Base-by-base conservation (phyloP, 2,888 invertebrate genomes). In the Oscheius sp. region DNA sequence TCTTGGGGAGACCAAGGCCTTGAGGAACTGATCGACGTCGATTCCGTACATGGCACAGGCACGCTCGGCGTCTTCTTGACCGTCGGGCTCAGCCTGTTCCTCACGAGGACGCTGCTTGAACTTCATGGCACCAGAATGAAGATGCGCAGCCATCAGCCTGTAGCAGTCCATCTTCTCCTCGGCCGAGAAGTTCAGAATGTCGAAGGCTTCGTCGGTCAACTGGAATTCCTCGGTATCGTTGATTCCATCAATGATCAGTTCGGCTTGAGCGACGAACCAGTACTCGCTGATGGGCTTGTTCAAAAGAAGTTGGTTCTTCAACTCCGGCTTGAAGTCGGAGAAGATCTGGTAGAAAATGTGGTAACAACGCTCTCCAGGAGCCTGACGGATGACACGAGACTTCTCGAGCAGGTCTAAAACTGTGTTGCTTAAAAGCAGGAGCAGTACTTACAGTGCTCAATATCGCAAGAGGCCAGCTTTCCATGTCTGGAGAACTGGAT, bases 21-120 rank as follows among this genome's bases (percentile, higher is more conserved):
- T 91, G 76, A 91, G 66, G 81, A 89, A 86, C 62, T 79, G 80
- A 51, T 87, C 87, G 53, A 63, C 59, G 72, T 85, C 83, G 35
- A 87, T 58, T 62, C 85, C 86, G 79, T 74, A 86, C 84, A 86
- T 86, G 62, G 73, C 77, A 48, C 85, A 80, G 1, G 86, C 85
- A 10, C 77, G 76, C 74, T 83, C 79, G 48, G 87, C 87, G 13
- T 86, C 88, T 91, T 93, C 95, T 81, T 93, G 94, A 37, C 86
- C 88, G 70, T 88, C 88, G 55, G 86, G 94, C 92, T 97, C 97
- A 92, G 96, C 96, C 92, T 99, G 99, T 92, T 99, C 99, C 92
- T 99, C 99, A 90, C 99, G 95, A 93, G 98, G 98, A 92, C 98
- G 95, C 93, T 99, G 99, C 92, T 99, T 99, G 95, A 99, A 99